Conservation (phyloP, 2,797 vertebrate genomes). For the Cygnus olor region DNA sequence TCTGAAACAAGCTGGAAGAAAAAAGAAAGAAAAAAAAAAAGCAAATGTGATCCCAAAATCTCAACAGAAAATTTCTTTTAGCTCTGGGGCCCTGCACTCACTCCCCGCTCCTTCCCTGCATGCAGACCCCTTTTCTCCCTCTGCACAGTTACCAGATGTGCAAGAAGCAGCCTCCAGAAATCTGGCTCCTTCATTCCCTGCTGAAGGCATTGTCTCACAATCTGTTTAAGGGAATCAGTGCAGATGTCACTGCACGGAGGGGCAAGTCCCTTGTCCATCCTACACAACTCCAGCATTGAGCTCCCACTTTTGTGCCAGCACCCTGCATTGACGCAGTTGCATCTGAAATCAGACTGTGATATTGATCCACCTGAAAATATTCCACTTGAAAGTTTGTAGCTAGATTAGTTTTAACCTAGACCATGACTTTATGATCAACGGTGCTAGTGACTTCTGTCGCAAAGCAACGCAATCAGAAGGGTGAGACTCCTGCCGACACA, state of each 20-base stretch:
- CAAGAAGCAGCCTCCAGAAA: not conserved
- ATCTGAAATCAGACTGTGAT: not conserved
- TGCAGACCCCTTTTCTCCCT: not conserved
- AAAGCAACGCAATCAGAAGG: not conserved
- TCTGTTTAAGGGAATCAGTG: not conserved
- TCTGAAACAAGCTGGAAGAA: slow-evolving; percentile 15
- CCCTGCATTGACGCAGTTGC: not conserved
- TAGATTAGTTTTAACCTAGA: not conserved
- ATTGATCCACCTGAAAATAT: not conserved
- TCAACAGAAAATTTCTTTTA: slow-evolving; percentile 44
- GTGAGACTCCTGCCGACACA: not conserved
- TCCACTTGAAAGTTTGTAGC: not conserved
- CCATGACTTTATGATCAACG: not conserved
- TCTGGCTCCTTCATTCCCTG: not conserved
- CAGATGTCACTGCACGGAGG: not conserved
- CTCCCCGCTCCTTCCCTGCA: not conserved
- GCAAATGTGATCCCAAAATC: slow-evolving; percentile 43
- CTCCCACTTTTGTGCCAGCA: not conserved
- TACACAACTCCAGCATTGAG: not conserved
- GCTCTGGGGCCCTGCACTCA: not conserved
- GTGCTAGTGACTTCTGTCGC: not conserved
- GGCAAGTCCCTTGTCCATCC: not conserved
- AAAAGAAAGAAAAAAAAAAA: not conserved
- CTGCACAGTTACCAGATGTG: not conserved
- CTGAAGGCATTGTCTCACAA: not conserved